A percentile compares a stretch with the other conserved stretches of the same genome.
Evolutionary conservation across 2,888 invertebrate species (phyloP).

Genomic region (Hoplodrina blanda): DNA sequence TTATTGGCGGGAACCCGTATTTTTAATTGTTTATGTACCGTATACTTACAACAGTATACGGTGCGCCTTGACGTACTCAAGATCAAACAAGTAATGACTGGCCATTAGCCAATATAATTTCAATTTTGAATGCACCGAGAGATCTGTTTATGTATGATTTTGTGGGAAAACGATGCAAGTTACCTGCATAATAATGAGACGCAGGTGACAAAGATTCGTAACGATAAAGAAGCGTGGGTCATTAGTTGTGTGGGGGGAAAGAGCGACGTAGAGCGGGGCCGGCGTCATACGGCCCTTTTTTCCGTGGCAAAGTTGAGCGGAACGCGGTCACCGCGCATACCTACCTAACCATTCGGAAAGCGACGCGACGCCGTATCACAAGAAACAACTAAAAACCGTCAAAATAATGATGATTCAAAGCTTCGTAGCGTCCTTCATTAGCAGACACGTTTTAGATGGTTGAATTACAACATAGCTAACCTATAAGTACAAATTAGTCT

Average conservation of each 20-base stretch:
- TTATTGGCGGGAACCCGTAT: constrained; percentile 52
- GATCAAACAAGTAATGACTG: constrained; percentile 78
- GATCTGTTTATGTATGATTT: constrained; percentile 68
- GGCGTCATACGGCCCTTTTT: constrained; percentile 83
- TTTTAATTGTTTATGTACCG: constrained; percentile 67
- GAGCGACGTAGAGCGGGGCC: constrained; percentile 80
- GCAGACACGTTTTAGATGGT: constrained; percentile 51
- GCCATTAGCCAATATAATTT: constrained; percentile 78
- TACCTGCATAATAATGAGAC: constrained; percentile 79
- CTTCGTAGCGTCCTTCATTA: constrained; percentile 53
- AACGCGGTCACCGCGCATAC: constrained; percentile 86
- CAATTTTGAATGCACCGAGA: constrained; percentile 68
- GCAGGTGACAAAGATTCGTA: constrained; percentile 87
- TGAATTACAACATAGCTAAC: constrained; percentile 52
- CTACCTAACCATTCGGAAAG: constrained; percentile 74
- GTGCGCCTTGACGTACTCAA: constrained; percentile 67
- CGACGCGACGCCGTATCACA: constrained; percentile 73
- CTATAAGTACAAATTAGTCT: constrained; percentile 44
- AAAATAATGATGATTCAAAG: constrained; percentile 66
- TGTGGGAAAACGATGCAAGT: constrained; percentile 71
- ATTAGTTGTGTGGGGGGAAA: constrained; percentile 82
- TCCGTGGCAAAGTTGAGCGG: constrained; percentile 81
- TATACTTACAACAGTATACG: constrained; percentile 55
- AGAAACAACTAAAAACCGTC: constrained; percentile 70
- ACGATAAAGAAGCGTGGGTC: constrained; percentile 88